Evolutionary conservation across 2,113 vertebrate species (phyloP).

Genomic region (Hypocryptadius cinnamomeus): DNA sequence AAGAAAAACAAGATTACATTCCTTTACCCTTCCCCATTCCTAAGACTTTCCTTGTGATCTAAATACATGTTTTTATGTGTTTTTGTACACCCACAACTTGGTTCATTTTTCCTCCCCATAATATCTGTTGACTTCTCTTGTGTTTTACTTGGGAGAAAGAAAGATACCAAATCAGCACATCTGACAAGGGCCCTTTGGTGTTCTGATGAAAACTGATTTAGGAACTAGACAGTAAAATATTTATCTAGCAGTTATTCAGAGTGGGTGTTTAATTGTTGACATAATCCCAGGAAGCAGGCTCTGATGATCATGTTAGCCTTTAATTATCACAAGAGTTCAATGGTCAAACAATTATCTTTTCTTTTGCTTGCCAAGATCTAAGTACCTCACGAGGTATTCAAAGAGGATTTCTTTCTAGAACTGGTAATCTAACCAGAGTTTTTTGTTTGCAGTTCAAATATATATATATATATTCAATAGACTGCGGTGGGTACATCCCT

Average conservation of each 20-base stretch:
- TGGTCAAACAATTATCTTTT: background rate
- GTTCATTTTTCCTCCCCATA: background rate
- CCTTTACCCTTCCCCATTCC: background rate
- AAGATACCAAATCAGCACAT: background rate
- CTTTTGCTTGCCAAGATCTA: background rate
- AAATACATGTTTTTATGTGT: background rate
- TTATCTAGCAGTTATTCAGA: background rate
- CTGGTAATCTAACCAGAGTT: background rate
- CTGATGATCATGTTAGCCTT: background rate
- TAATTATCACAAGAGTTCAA: background rate
- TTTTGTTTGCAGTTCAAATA: background rate
- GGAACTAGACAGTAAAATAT: background rate
- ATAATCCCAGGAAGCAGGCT: background rate
- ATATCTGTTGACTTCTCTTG: background rate
- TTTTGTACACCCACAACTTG: background rate
- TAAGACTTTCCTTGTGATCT: background rate
- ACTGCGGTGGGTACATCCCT: no score
- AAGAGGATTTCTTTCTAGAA: background rate
- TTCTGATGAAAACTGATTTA: background rate
- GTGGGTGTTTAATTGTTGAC: background rate
- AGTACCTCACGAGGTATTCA: background rate
- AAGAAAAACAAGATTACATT: background rate
- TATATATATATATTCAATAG: background rate
- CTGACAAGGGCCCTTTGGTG: background rate
- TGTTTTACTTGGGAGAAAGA: background rate